Evolutionary conservation across 2,888 invertebrate genomes (phyloP).

Genomic region (Lasioglossum calceatum): DNA sequence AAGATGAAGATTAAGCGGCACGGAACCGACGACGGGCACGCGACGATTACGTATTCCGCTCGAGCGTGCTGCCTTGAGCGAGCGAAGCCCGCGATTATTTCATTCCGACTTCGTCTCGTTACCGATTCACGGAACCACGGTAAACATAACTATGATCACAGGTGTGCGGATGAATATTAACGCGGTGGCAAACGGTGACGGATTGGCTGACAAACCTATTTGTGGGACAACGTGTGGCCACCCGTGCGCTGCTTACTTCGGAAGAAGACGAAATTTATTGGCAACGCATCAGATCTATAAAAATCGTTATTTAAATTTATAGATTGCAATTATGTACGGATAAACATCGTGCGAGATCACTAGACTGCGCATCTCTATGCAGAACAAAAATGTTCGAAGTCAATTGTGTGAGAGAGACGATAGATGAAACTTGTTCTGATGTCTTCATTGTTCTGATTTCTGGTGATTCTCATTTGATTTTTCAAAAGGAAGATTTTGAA

Average conservation of each 20-base stretch:
- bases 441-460: too few relatives aligned
- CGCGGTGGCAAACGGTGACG: not conserved
- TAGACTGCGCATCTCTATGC: not conserved
- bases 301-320: not conserved
- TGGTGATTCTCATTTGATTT: not conserved
- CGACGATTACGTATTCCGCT: conserved; percentile 23
- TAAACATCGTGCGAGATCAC: not conserved
- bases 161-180: not conserved
- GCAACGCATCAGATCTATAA: not conserved
- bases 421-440: not conserved
- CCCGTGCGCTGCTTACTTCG: not conserved
- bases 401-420: not conserved
- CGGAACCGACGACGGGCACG: conserved; percentile 3
- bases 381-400: not conserved
- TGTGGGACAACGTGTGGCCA: not conserved
- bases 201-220: not conserved
- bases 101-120: conserved; percentile 8
- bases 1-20: conserved; percentile 35
- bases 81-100: not conserved
- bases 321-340: not conserved
- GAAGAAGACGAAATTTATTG: not conserved
- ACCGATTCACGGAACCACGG: not conserved
- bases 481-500: not conserved
- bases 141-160: conserved; percentile 9
- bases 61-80: not conserved